These are phyloP conservation scores for Bombus breviceps DNA, from an alignment of 1,140 invertebrate genomes.

Conservation along the genomic window DNA sequence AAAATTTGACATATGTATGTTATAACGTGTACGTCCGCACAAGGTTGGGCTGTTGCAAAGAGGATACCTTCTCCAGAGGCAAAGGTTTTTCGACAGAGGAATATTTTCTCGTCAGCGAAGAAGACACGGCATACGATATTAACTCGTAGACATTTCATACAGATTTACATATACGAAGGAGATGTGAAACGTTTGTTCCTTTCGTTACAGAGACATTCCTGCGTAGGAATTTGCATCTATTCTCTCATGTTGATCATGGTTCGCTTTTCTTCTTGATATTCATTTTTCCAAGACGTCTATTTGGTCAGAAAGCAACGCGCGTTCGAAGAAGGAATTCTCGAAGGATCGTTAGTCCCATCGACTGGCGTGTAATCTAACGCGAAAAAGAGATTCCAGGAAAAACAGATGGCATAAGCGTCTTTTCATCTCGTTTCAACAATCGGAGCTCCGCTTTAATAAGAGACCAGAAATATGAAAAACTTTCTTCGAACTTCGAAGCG, in stretches of 20 bases:
- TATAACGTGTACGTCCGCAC: neutral
- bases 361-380: neutral
- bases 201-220: neutral
- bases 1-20: neutral
- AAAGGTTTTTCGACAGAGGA: neutral
- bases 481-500: neutral
- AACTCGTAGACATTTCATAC: constrained; percentile 15
- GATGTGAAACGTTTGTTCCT: neutral
- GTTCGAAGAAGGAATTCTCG: neutral
- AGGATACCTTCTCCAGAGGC: neutral
- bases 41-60: neutral
- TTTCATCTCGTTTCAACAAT: neutral
- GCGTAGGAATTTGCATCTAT: too few relatives aligned
- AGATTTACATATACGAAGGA: neutral
- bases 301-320: too few relatives aligned
- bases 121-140: constrained; percentile 12
- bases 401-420: neutral
- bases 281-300: neutral
- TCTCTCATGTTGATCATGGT: neutral
- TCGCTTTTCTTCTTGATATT: neutral
- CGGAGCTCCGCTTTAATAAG: constrained; percentile 1
- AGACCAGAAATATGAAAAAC: neutral
- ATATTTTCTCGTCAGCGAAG: constrained; percentile 1
- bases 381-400: neutral
- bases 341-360: neutral